Conservation (phyloP, 2,113 vertebrate species). For the Microcebus tavaratra region DNA sequence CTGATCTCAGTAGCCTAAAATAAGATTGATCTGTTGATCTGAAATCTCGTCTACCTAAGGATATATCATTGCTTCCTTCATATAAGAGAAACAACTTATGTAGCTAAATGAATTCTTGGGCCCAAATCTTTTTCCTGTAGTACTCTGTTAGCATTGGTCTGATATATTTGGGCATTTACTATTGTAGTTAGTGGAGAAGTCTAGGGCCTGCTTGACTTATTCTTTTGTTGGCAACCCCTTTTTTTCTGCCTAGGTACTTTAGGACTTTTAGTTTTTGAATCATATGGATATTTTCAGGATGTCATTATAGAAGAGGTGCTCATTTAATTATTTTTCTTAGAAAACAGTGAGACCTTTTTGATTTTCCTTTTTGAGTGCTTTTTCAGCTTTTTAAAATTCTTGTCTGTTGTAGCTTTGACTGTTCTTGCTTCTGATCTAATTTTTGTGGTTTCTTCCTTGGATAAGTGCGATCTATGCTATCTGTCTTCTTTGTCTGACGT, state of each 20-base stretch:
- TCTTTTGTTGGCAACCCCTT: background rate
- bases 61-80: background rate
- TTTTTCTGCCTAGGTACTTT: background rate
- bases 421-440: background rate
- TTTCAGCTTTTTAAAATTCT: background rate
- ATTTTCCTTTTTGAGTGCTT: background rate
- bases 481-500: background rate
- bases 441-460: conserved; percentile 20
- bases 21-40: background rate
- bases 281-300: background rate
- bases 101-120: background rate
- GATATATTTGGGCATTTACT: background rate
- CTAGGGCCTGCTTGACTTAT: background rate
- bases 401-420: background rate
- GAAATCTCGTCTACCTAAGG: background rate
- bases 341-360: background rate
- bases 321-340: background rate
- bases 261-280: background rate
- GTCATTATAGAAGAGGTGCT: background rate
- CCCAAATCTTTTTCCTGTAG: background rate
- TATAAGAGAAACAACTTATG: background rate
- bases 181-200: fast-evolving
- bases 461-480: background rate
- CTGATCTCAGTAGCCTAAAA: background rate
- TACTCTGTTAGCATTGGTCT: background rate